Evolutionary conservation across 1,140 invertebrate species (phyloP).

Genomic region (Halictus rubicundus): DNA sequence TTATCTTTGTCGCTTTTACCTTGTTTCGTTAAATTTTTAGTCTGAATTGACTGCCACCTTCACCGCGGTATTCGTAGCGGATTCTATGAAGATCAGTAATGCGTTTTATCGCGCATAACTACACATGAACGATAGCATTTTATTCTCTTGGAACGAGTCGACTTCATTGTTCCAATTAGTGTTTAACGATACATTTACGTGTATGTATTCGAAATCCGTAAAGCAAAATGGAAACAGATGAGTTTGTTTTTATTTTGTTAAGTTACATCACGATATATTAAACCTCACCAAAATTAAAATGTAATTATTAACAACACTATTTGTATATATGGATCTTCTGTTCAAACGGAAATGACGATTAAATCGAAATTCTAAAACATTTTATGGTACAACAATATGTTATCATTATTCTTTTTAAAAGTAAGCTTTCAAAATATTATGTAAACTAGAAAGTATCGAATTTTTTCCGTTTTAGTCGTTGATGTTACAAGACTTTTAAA

Average conservation of each 20-base stretch:
- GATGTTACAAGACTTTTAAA: background rate
- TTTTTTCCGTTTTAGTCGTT: background rate
- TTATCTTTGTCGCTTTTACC: background rate
- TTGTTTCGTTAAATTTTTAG: slow-evolving; percentile 5
- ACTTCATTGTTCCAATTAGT: background rate
- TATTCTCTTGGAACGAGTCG: background rate
- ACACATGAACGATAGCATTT: background rate
- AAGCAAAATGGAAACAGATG: background rate
- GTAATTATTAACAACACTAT: background rate
- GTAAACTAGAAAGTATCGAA: background rate
- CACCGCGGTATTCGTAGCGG: background rate
- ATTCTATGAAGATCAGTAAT: slow-evolving; percentile 6
- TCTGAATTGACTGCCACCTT: slow-evolving; percentile 27
- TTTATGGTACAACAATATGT: too few relatives aligned
- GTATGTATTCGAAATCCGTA: background rate
- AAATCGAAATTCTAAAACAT: too few relatives aligned
- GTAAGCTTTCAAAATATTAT: background rate
- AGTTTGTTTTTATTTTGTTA: background rate
- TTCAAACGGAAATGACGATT: background rate
- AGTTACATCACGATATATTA: background rate
- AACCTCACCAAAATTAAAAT: background rate
- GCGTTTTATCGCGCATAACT: too few relatives aligned
- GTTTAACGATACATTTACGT: background rate
- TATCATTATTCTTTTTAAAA: too few relatives aligned
- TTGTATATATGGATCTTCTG: background rate